phyloP scores from a whole-genome alignment of 2,888 invertebrate genomes.

The Aphidius colemani region DNA sequence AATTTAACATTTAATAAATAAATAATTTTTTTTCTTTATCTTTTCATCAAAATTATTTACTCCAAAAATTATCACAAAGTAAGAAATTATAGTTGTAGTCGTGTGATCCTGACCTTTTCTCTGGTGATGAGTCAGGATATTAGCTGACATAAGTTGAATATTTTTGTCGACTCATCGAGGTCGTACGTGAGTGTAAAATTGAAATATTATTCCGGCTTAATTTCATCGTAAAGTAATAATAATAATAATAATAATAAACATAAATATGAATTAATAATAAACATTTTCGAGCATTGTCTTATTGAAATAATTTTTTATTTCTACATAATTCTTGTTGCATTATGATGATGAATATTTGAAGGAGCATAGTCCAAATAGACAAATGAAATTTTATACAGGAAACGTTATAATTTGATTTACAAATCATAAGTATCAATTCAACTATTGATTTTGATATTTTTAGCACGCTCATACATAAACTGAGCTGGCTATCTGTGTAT shows the following conservation, averaged over 20 bases:
- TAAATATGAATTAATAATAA: not conserved
- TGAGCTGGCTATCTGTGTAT: not conserved
- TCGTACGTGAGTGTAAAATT: constrained; percentile 11
- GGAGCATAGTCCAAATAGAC: constrained; percentile 4
- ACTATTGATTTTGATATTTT: constrained; percentile 37
- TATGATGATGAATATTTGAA: constrained; percentile 19
- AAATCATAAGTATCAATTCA: constrained; percentile 26
- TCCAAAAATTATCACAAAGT: not conserved
- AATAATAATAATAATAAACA: too few species aligned
- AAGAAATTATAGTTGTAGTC: constrained; percentile 4
- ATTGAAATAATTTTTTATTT: constrained; percentile 9
- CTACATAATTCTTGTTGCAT: constrained; percentile 1
- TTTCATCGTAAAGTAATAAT: too few species aligned
- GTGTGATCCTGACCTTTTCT: constrained; percentile 13
- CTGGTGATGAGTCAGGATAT: not conserved
- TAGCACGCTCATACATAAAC: constrained; percentile 27
- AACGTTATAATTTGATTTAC: constrained; percentile 25
- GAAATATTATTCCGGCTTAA: constrained; percentile 12
- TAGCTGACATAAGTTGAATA: constrained; percentile 8
- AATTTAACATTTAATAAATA: too few species aligned
- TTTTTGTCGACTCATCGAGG: constrained; percentile 18
- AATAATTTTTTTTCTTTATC: too few species aligned
- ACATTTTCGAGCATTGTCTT: constrained; percentile 13
- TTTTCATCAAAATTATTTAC: too few species aligned
- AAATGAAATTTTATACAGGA: constrained; percentile 15